Evolutionary conservation across 2,113 vertebrate genomes (phyloP).

Genomic region (Galeopterus variegatus): DNA sequence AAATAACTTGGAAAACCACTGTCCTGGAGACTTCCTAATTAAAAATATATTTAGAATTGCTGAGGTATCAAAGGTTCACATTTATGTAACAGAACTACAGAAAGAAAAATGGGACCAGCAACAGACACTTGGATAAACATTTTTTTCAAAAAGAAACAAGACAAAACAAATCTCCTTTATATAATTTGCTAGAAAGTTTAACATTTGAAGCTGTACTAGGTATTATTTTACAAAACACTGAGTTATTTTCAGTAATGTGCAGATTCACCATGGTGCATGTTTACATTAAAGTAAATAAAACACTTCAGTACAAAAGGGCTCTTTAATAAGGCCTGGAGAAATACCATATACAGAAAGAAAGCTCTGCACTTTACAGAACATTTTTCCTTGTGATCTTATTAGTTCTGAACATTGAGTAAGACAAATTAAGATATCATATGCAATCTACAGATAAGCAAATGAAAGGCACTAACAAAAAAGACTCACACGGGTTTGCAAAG

Average conservation of each 20-base stretch:
- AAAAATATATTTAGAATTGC: conserved; percentile 14
- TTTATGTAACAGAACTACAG: neutral
- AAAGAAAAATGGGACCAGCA: neutral
- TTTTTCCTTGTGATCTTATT: neutral
- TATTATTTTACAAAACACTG: neutral
- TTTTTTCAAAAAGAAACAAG: neutral
- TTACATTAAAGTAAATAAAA: conserved; percentile 54
- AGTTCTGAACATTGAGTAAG: neutral
- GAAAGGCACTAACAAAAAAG: neutral
- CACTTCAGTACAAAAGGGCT: neutral
- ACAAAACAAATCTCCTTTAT: conserved; percentile 6
- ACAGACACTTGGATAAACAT: neutral
- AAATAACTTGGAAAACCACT: conserved; percentile 5
- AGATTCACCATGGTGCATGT: neutral
- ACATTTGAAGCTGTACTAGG: neutral
- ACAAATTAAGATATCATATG: neutral
- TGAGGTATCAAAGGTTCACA: neutral
- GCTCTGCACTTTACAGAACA: neutral
- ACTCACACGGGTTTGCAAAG: neutral
- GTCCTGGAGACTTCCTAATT: neutral
- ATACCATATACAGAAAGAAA: neutral
- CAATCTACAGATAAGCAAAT: neutral
- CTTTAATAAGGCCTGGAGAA: conserved; percentile 3
- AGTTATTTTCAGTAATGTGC: conserved; percentile 37
- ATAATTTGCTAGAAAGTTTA: conserved; percentile 4